Percentiles rank a stretch among this genome's conserved stretches.
These are phyloP conservation scores for Brachymystax lenok DNA, from an alignment of 2,797 vertebrate species.

Conservation along the genomic window DNA sequence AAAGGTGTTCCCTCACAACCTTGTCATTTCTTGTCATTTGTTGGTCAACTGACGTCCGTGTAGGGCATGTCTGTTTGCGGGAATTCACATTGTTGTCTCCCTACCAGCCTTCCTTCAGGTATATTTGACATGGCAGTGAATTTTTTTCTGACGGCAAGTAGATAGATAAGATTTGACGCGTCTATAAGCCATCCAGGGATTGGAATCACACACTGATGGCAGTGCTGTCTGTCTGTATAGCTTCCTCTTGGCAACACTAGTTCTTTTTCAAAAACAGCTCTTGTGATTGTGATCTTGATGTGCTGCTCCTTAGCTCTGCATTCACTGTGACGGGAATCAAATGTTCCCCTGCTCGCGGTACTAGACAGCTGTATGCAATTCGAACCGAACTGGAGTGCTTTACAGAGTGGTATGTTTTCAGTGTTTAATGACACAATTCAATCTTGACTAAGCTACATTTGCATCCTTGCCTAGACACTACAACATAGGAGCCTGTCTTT, in stretches of 20 bases:
- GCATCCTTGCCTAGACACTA: neutral
- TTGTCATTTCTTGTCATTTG: conserved; percentile 79
- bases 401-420: conserved; percentile 20
- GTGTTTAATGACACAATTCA: conserved; percentile 17
- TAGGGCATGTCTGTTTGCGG: neutral
- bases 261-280: conserved; percentile 57
- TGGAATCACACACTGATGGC: conserved; percentile 73
- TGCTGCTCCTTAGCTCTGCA: conserved; percentile 68
- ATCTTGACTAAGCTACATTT: conserved; percentile 3
- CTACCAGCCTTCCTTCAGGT: conserved; percentile 71
- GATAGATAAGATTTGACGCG: conserved; percentile 78
- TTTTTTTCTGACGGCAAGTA: conserved; percentile 78
- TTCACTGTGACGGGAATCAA: conserved; percentile 64
- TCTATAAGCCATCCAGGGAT: conserved; percentile 76
- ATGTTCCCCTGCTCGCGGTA: conserved; percentile 35
- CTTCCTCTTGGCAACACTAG: conserved; percentile 49
- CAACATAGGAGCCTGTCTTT: neutral
- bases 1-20: conserved; percentile 74
- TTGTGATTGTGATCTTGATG: conserved; percentile 70
- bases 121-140: conserved; percentile 72
- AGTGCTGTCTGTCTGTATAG: conserved; percentile 72
- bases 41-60: neutral
- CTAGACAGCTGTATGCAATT: conserved; percentile 39
- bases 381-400: conserved; percentile 45
- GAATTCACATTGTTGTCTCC: conserved; percentile 16